These are phyloP conservation scores for Tachina grossa DNA, from an alignment of 2,888 invertebrate genomes.

Conservation along the genomic window DNA sequence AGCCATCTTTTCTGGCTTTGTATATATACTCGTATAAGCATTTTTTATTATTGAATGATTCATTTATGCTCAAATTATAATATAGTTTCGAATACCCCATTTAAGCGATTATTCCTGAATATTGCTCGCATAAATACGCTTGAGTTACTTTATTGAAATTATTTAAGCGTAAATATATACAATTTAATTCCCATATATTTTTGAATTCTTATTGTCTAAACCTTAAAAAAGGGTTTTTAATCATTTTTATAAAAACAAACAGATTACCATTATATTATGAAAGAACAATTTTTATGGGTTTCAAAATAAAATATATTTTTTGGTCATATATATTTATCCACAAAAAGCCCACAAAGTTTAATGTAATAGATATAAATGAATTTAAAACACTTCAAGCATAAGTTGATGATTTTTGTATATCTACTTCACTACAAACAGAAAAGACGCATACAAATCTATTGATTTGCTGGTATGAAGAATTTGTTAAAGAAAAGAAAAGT, in stretches of 20 bases:
- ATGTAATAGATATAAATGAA: conserved; percentile 21
- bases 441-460: no score
- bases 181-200: neutral
- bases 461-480: no score
- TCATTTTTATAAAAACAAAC: conserved; percentile 20
- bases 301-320: neutral
- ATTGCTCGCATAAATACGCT: no score
- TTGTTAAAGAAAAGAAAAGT: no score
- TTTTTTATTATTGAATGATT: no score
- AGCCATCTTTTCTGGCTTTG: no score
- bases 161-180: conserved; percentile 10
- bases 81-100: no score
- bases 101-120: no score
- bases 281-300: neutral
- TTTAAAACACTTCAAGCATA: conserved; percentile 30
- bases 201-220: neutral
- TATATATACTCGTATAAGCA: no score
- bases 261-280: conserved; percentile 18
- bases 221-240: conserved; percentile 1
- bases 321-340: neutral
- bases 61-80: no score
- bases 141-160: neutral
- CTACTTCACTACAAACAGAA: neutral
- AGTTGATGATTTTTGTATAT: conserved; percentile 25
- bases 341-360: conserved; percentile 8